These are phyloP conservation scores for Desmodus rotundus DNA, from an alignment of 2,113 vertebrate species.

Conservation along the genomic window DNA sequence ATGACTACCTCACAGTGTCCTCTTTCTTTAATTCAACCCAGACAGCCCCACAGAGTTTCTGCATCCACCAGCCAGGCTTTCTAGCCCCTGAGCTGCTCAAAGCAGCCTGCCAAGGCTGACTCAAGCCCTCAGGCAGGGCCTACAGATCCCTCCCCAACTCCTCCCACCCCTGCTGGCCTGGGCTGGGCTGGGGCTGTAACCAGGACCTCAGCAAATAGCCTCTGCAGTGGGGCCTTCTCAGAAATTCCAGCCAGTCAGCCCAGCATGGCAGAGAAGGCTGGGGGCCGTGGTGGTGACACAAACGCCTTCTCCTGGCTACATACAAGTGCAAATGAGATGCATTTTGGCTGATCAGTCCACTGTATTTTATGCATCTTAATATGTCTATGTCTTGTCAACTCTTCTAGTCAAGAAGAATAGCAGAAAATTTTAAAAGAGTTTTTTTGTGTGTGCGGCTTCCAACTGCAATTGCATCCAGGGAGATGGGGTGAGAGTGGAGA, in stretches of 20 bases:
- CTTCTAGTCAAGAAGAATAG: slow-evolving; percentile 39
- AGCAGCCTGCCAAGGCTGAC: not conserved
- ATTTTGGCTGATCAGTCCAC: slow-evolving; percentile 44
- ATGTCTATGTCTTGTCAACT: slow-evolving; percentile 51
- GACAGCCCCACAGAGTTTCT: not conserved
- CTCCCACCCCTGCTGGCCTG: not conserved
- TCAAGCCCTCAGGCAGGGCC: not conserved
- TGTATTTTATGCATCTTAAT: slow-evolving; percentile 54
- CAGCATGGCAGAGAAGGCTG: not conserved
- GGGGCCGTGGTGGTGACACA: not conserved
- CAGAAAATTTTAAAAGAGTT: not conserved
- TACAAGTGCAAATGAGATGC: slow-evolving; percentile 53
- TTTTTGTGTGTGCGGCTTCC: not conserved
- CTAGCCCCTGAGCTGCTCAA: not conserved
- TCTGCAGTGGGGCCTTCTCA: not conserved
- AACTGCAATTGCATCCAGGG: not conserved
- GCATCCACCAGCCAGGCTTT: not conserved
- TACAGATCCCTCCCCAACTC: not conserved
- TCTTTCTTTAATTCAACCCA: not conserved
- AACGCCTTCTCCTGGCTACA: not conserved
- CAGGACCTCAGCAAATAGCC: not conserved
- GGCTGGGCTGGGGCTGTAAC: not conserved
- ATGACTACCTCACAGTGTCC: not conserved
- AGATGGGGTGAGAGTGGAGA: not conserved
- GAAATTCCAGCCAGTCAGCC: slow-evolving; percentile 28